phyloP scores from a whole-genome alignment of 2,113 vertebrate species.

The Haemorhous mexicanus region DNA sequence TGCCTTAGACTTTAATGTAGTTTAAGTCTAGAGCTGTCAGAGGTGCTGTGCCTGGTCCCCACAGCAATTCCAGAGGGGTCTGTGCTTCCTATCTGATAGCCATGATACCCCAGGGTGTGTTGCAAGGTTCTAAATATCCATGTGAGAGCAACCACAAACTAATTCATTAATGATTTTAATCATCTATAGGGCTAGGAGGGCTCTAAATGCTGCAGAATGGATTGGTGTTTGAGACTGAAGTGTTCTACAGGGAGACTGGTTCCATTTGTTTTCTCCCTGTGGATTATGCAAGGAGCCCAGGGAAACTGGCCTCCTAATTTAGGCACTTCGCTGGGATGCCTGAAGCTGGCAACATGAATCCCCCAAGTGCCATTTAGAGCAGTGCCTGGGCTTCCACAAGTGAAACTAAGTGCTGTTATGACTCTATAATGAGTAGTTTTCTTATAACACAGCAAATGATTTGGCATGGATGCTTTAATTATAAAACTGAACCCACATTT shows the following conservation, averaged over 20 bases:
- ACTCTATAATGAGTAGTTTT: background rate
- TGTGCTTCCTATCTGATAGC: background rate
- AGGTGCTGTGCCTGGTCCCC: background rate
- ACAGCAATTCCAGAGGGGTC: background rate
- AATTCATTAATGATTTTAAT: background rate
- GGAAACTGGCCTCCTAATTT: background rate
- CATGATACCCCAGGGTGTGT: background rate
- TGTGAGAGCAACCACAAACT: rapidly evolving
- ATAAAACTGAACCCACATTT: background rate
- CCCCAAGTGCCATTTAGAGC: background rate
- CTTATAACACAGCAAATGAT: conserved; percentile 5
- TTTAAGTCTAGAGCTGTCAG: background rate
- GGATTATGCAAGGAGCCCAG: background rate
- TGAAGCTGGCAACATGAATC: background rate
- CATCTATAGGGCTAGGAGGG: background rate
- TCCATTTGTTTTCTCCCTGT: background rate
- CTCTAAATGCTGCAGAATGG: background rate
- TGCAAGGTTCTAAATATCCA: background rate
- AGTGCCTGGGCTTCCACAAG: background rate
- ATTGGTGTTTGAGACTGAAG: background rate
- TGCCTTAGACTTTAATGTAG: background rate
- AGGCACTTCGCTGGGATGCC: background rate
- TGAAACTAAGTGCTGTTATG: background rate
- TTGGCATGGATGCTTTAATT: conserved; percentile 1
- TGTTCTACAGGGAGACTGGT: background rate